Percentiles rank a stretch among this genome's conserved stretches.
phyloP scores from a whole-genome alignment of 2,888 invertebrate species.

The Eupelmus urozonus region DNA sequence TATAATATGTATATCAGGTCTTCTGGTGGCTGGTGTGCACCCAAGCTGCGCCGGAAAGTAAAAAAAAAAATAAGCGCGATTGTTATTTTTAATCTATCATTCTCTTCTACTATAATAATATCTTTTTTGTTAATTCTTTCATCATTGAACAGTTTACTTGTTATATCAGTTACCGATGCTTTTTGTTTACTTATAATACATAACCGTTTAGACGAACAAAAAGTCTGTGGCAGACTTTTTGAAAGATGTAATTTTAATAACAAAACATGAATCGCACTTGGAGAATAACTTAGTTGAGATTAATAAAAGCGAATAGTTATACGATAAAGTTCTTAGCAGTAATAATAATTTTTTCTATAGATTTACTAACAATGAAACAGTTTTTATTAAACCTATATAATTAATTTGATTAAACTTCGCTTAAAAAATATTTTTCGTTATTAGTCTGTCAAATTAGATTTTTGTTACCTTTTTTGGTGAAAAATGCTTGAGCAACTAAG shows the following conservation, averaged over 20 bases:
- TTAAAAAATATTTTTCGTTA: no score
- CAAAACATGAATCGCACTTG: no score
- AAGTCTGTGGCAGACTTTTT: constrained; percentile 3
- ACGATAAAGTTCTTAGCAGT: background rate
- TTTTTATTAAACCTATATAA: no score
- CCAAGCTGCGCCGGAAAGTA: constrained; percentile 64
- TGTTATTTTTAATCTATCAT: constrained; percentile 27
- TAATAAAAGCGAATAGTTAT: constrained; percentile 25
- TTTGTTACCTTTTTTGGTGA: background rate
- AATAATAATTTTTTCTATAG: constrained; percentile 14
- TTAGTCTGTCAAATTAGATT: no score
- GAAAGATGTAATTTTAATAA: constrained; percentile 1
- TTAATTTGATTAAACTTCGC: no score
- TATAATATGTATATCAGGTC: constrained; percentile 57
- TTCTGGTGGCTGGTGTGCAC: constrained; percentile 77
- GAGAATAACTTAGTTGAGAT: constrained; percentile 23
- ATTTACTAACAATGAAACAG: constrained; percentile 58
- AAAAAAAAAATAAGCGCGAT: constrained; percentile 20
- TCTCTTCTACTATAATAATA: constrained; percentile 28
- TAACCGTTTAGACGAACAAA: constrained; percentile 38
- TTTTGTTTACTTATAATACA: constrained; percentile 32
- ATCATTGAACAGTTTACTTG: constrained; percentile 38
- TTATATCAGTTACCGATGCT: constrained; percentile 34
- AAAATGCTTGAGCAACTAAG: background rate
- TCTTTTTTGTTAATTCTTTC: constrained; percentile 41